These are phyloP conservation scores for Lepilemur ruficaudatus DNA, from an alignment of 2,797 vertebrate species.

Conservation along the genomic window DNA sequence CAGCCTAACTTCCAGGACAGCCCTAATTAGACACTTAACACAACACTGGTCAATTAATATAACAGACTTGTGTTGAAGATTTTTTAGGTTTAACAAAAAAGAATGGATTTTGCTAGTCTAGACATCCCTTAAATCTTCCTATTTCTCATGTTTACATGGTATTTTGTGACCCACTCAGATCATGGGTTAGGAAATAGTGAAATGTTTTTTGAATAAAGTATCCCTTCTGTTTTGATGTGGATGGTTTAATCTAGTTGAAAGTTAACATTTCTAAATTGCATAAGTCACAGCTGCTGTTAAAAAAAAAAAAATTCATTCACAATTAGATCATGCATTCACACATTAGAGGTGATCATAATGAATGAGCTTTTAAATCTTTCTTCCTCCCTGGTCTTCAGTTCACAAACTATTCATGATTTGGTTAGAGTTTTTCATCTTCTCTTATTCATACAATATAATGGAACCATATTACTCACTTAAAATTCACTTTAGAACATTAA, in stretches of 20 bases:
- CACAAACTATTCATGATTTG: background rate
- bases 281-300: conserved; percentile 19
- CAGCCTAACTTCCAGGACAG: background rate
- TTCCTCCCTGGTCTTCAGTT: background rate
- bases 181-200: conserved; percentile 2
- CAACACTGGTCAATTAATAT: background rate
- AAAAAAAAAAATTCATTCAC: conserved; percentile 17
- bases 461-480: conserved; percentile 21
- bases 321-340: conserved; percentile 22
- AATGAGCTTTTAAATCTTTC: conserved; percentile 1
- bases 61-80: background rate
- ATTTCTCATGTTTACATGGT: background rate
- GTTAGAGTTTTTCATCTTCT: background rate
- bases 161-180: background rate
- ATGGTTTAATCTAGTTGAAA: background rate
- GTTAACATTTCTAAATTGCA: conserved; percentile 9
- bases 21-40: background rate
- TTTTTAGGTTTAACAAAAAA: background rate
- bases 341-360: background rate
- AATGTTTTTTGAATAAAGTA: conserved; percentile 5
- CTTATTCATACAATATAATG: background rate
- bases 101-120: background rate
- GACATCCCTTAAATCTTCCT: background rate
- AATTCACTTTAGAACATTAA: conserved; percentile 11
- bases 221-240: background rate